Evolutionary conservation across 2,113 vertebrate genomes (phyloP).

Genomic region (Takifugu flavidus): DNA sequence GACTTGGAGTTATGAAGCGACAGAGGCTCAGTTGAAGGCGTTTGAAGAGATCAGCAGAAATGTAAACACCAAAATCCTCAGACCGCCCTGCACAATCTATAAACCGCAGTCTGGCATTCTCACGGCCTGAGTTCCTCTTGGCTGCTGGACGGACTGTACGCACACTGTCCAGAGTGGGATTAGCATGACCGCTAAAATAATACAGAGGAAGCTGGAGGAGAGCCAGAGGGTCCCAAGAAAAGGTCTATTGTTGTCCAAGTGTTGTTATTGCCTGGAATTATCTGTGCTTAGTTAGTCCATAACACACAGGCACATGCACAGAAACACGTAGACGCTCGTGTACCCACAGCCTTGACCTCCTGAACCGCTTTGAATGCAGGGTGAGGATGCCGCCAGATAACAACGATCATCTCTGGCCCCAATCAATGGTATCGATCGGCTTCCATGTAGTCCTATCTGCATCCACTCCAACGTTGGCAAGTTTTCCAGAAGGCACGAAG

Average conservation of each 20-base stretch:
- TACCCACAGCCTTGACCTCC: too few species aligned
- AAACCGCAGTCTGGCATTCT: constrained; percentile 26
- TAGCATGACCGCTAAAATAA: constrained; percentile 59
- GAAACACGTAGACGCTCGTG: constrained; percentile 5
- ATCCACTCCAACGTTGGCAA: constrained; percentile 31
- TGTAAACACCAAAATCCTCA: not conserved
- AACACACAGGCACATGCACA: constrained; percentile 14
- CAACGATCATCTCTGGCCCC: not conserved
- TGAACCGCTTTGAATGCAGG: too few species aligned
- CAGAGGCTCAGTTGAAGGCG: too few species aligned
- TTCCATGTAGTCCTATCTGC: constrained; percentile 49
- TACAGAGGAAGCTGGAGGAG: constrained; percentile 42
- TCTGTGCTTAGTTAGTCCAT: constrained; percentile 56
- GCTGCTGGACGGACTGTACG: constrained; percentile 15
- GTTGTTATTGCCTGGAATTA: constrained; percentile 63
- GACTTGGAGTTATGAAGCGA: too few species aligned
- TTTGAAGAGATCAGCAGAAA: not conserved
- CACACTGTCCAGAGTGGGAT: constrained; percentile 42
- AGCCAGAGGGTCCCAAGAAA: constrained; percentile 58
- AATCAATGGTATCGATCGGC: constrained; percentile 53
- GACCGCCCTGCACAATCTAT: not conserved
- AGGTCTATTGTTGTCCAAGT: constrained; percentile 62
- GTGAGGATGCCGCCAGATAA: too few species aligned
- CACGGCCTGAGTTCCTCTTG: constrained; percentile 26
- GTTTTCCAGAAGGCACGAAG: constrained; percentile 5